phyloP scores from a whole-genome alignment of 2,888 invertebrate genomes.

The Rhingia rostrata region DNA sequence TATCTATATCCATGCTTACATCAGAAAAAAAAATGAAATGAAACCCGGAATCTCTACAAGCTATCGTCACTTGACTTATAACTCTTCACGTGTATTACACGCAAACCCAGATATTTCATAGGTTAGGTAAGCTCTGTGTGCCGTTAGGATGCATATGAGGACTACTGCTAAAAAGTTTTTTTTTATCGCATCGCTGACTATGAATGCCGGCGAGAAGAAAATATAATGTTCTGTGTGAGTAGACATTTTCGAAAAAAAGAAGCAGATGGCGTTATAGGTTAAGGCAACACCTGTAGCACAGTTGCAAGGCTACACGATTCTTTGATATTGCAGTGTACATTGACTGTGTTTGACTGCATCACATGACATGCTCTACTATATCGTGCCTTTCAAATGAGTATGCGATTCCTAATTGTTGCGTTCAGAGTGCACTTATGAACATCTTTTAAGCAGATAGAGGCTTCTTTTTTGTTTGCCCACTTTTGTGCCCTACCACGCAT shows the following conservation, averaged over 20 bases:
- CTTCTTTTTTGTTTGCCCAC: neutral
- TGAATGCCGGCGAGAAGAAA: constrained; percentile 20
- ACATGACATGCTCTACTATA: constrained; percentile 10
- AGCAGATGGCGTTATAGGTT: constrained; percentile 5
- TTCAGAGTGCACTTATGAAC: constrained; percentile 38
- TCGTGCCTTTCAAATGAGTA: constrained; percentile 26
- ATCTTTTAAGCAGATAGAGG: constrained; percentile 4
- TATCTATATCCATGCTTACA: neutral
- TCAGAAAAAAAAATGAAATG: neutral
- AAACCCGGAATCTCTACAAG: constrained; percentile 40
- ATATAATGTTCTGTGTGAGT: neutral
- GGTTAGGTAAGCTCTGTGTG: neutral
- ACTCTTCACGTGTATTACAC: constrained; percentile 54
- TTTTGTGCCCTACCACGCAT: neutral
- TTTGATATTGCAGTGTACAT: constrained; percentile 55
- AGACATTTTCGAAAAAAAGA: neutral
- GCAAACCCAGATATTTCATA: constrained; percentile 40
- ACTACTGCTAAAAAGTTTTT: constrained; percentile 29
- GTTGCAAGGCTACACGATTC: constrained; percentile 30
- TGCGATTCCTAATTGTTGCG: constrained; percentile 29
- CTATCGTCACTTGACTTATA: constrained; percentile 58
- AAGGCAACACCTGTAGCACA: constrained; percentile 62
- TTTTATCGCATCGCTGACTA: constrained; percentile 40
- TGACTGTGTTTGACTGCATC: constrained; percentile 32
- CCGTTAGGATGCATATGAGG: neutral